Conservation (phyloP, 2,888 invertebrate genomes). For the Idaea biselata region DNA sequence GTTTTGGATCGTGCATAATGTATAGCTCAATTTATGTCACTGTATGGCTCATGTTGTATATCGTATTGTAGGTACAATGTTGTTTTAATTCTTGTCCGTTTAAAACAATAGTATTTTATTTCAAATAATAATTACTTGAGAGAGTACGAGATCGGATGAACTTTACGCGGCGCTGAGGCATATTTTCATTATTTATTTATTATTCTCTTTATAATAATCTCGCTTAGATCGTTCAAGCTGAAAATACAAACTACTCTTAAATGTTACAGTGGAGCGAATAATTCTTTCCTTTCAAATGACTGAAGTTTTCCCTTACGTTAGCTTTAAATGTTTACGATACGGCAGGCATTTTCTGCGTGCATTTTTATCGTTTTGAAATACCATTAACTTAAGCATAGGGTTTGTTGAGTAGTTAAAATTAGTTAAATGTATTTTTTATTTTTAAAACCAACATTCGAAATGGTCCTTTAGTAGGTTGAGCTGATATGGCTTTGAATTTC, state of each 20-base stretch:
- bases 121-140: too few relatives aligned
- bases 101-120: too few relatives aligned
- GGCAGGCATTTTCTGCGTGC: conserved; percentile 42
- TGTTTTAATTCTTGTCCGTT: too few relatives aligned
- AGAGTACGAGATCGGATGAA: too few relatives aligned
- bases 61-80: too few relatives aligned
- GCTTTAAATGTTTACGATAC: conserved; percentile 47
- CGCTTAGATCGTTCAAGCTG: conserved; percentile 23
- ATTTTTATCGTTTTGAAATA: conserved; percentile 36
- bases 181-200: too few relatives aligned
- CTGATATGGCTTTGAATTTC: background rate
- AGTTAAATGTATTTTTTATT: conserved; percentile 15
- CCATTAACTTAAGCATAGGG: conserved; percentile 28
- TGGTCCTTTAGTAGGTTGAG: background rate
- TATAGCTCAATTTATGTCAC: too few relatives aligned
- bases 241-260: conserved; percentile 37
- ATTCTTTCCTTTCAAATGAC: conserved; percentile 49
- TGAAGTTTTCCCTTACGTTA: conserved; percentile 47
- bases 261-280: conserved; percentile 46
- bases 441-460: conserved; percentile 3
- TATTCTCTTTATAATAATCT: conserved; percentile 13
- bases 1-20: too few relatives aligned
- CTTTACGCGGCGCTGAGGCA: too few relatives aligned
- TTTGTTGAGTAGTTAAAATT: conserved; percentile 26
- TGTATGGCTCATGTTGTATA: too few relatives aligned